Evolutionary conservation across 2,797 vertebrate genomes (phyloP).

Genomic region (Fistularia tabacaria): DNA sequence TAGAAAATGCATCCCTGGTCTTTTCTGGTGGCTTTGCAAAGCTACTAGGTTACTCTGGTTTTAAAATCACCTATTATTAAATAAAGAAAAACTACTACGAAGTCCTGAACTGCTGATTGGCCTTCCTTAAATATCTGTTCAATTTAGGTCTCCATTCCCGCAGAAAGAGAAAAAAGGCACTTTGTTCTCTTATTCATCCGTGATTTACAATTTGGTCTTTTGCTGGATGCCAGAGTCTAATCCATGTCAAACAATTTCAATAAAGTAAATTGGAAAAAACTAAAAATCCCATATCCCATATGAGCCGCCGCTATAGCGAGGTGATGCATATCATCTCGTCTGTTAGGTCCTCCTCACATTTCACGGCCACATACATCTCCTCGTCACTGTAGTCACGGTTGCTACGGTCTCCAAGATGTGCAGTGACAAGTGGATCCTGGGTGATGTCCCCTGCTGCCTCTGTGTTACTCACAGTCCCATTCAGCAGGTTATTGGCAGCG

Average conservation of each 20-base stretch:
- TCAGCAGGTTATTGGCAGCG: constrained; percentile 90
- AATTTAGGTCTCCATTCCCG: constrained; percentile 15
- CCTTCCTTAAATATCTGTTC: neutral
- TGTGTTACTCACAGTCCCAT: constrained; percentile 73
- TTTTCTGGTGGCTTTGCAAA: constrained; percentile 12
- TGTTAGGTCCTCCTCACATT: constrained; percentile 90
- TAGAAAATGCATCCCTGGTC: too few species aligned
- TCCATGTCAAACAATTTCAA: constrained; percentile 9
- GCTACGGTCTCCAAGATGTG: constrained; percentile 71
- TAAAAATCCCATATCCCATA: constrained; percentile 22
- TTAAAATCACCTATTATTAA: constrained; percentile 9
- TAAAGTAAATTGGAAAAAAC: constrained; percentile 45
- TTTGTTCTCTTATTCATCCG: constrained; percentile 53
- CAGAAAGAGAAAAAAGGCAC: constrained; percentile 66
- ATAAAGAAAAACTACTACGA: constrained; percentile 5
- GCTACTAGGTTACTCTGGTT: neutral
- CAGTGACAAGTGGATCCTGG: constrained; percentile 67
- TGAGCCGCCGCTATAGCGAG: constrained; percentile 84
- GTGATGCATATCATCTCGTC: constrained; percentile 98
- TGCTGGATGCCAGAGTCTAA: constrained; percentile 20
- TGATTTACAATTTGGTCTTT: constrained; percentile 20
- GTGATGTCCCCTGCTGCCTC: constrained; percentile 56
- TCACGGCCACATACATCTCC: constrained; percentile 77
- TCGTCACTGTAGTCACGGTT: constrained; percentile 87
- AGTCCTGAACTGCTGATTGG: constrained; percentile 3